phyloP scores from a whole-genome alignment of 2,888 invertebrate species.

The Polyommatus iphigenia region DNA sequence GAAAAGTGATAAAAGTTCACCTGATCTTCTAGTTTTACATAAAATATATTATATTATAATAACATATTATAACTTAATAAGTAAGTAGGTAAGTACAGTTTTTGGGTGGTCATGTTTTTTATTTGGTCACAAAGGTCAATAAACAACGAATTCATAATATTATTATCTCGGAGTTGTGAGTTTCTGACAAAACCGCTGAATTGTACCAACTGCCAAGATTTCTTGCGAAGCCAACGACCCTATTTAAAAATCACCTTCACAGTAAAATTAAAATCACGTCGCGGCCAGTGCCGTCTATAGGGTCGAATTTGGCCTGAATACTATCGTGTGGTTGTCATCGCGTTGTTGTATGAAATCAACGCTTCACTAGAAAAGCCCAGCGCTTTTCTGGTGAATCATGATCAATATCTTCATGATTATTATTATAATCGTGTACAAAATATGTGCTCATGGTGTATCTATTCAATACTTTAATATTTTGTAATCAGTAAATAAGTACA shows the following conservation, averaged over 20 bases:
- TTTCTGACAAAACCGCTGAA: slow-evolving; percentile 61
- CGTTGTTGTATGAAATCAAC: slow-evolving; percentile 7
- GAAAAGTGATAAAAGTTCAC: too few species aligned
- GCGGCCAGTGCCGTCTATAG: slow-evolving; percentile 43
- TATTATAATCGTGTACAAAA: too few species aligned
- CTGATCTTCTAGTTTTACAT: too few species aligned
- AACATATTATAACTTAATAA: too few species aligned
- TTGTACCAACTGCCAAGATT: slow-evolving; percentile 76
- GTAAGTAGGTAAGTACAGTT: too few species aligned
- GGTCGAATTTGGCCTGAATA: slow-evolving; percentile 42
- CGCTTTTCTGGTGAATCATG: neutral
- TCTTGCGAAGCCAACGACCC: slow-evolving; percentile 74
- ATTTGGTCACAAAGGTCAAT: neutral
- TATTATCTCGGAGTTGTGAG: slow-evolving; percentile 52
- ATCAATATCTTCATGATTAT: neutral
- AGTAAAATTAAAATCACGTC: slow-evolving; percentile 28
- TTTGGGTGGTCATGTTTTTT: too few species aligned
- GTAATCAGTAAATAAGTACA: too few species aligned
- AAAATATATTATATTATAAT: too few species aligned
- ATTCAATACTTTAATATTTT: too few species aligned
- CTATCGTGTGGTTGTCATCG: slow-evolving; percentile 18
- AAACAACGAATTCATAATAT: slow-evolving; percentile 46
- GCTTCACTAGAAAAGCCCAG: too few species aligned
- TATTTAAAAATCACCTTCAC: slow-evolving; percentile 47
- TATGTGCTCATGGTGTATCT: too few species aligned